These are phyloP conservation scores for Notolepis coatsorum DNA, from an alignment of 2,797 vertebrate genomes.

Conservation along the genomic window DNA sequence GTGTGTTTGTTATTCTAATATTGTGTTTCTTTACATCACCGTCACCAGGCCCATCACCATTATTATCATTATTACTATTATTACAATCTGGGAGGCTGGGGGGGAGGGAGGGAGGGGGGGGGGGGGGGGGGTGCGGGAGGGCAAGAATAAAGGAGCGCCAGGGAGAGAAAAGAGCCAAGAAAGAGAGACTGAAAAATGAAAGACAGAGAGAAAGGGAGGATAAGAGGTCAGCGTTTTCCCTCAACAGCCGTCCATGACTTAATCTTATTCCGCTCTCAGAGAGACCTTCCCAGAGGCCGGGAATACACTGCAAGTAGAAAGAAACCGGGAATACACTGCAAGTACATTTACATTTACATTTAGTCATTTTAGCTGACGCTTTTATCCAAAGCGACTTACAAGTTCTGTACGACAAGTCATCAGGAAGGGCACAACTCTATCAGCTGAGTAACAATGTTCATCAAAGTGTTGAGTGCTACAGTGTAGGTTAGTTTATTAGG, in stretches of 20 bases:
- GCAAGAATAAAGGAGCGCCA: conserved; percentile 82
- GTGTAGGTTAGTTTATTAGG: no score
- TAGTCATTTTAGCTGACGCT: no score
- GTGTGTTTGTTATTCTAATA: conserved; percentile 89
- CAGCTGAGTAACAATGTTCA: no score
- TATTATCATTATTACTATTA: conserved; percentile 87
- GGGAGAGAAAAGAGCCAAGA: conserved; percentile 72
- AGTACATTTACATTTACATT: no score
- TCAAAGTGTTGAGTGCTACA: no score
- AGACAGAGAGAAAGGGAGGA: conserved; percentile 93
- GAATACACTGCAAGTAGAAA: no score
- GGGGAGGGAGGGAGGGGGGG: conserved; percentile 59
- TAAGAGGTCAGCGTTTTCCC: conserved; percentile 99
- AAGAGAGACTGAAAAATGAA: conserved; percentile 90
- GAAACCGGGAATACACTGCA: no score
- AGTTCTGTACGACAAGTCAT: no score
- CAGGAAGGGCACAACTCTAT: no score
- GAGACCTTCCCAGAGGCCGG: no score
- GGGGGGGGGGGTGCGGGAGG: conserved; percentile 56
- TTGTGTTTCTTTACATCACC: conserved; percentile 87
- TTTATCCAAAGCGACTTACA: no score
- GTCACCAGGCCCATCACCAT: conserved; percentile 72
- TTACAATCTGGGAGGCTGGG: conserved; percentile 79
- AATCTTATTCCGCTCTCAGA: conserved; percentile 91
- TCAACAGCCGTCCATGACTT: conserved; percentile 97